These are phyloP conservation scores for Pterois miles DNA, from an alignment of 2,797 vertebrate species.

Conservation along the genomic window DNA sequence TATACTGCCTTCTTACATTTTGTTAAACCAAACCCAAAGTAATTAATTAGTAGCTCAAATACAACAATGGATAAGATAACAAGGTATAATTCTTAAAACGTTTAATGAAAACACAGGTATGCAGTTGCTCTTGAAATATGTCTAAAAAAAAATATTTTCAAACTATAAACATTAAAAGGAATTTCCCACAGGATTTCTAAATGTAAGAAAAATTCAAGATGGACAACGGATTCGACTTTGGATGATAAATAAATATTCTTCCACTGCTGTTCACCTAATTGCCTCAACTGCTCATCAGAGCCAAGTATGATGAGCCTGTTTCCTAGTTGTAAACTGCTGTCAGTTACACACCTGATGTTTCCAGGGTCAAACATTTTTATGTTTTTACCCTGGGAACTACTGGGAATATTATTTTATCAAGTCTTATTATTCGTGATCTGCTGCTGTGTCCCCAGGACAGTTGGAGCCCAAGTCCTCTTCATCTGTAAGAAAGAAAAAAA, in stretches of 20 bases:
- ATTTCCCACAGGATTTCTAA: not conserved
- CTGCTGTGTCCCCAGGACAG: slow-evolving; percentile 92
- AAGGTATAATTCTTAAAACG: not conserved
- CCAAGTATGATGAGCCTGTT: not conserved
- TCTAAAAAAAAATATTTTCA: not conserved
- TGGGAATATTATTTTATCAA: not conserved
- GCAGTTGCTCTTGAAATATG: not conserved
- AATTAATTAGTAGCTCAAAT: not conserved
- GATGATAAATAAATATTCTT: not conserved
- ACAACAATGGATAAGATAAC: not conserved
- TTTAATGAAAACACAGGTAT: slow-evolving; percentile 43
- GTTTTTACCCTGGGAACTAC: not conserved
- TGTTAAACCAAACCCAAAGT: not conserved
- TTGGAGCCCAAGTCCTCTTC: slow-evolving; percentile 89
- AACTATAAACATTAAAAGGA: slow-evolving; percentile 20
- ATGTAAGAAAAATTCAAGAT: not conserved
- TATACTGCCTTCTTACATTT: not conserved
- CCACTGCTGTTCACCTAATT: not conserved
- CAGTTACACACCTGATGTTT: not conserved
- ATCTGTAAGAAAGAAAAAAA: slow-evolving; percentile 76
- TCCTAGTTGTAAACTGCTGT: not conserved
- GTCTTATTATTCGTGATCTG: slow-evolving; percentile 91
- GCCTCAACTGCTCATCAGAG: not conserved
- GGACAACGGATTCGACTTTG: not conserved
- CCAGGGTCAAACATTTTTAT: not conserved